Evolutionary conservation across 64 coral and sea anemone genomes (phyloP), one percentile per base, ranked within the genome.

Genomic region (Montipora foliosa): DNA sequence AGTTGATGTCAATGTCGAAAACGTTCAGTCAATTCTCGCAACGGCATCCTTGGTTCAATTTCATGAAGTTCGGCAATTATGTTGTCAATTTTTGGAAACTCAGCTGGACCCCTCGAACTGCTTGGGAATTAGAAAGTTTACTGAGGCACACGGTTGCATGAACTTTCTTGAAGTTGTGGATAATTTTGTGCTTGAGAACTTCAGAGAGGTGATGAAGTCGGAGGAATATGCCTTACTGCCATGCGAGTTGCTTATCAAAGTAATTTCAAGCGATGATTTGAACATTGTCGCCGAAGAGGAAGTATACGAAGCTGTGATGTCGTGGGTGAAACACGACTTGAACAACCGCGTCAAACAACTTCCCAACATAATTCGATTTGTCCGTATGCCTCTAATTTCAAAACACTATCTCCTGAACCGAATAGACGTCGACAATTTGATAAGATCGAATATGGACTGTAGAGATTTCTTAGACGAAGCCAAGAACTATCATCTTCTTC

Each of bases 211-310:
- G 7, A 82, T 99, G 49, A 99, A 99, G 49, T 99, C 98, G 25
- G 98, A 99, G 91, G 98, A 99, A 55, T 99, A 96, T 75, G 95
- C 95, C 74, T 87, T 99, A 44, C 83, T 99, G n/a, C 98, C 98
- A 6, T 72, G 67, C 44, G 98, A 99, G 78, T 93, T 99, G 24
- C 78, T 99, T 64, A 48, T 92, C 16, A 99, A 99, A 96, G 98
- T 99, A 4, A 89, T 99, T 52, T 96, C 98, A 19, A 99, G 98
- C 60, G 95, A 99, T 67, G 98, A 99, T 75, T 87, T 99, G 89
- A 99, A 99, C 71, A 82, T 99, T 4, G 29, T 77, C 10, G 67
- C 59, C 0, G 98, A 99, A n/a, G 92, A 99, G 83, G 95, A 99
- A 72, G 98, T 99, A 8, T 99, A 96, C 29, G 98, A 99, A 87